Conservation (phyloP, 2,113 vertebrate species). For the Dendrocopos noguchii region DNA sequence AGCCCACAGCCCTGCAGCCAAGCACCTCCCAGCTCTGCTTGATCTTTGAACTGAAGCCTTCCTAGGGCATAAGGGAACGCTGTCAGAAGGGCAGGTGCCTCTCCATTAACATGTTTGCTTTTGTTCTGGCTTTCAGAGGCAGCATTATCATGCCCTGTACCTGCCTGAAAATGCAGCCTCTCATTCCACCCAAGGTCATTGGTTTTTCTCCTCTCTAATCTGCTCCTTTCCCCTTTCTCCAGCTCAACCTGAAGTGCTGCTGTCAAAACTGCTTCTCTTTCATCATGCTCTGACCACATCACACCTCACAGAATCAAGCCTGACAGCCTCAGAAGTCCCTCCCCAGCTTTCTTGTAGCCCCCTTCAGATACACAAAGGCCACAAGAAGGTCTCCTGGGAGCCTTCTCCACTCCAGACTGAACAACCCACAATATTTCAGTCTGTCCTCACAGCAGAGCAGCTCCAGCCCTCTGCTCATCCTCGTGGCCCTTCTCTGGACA, state of each 20-base stretch:
- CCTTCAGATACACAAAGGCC: no score
- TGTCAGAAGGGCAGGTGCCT: neutral
- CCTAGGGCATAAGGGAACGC: neutral
- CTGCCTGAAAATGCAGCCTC: neutral
- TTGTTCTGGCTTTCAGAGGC: neutral
- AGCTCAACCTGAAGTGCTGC: neutral
- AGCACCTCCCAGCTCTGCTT: neutral
- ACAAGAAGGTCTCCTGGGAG: no score
- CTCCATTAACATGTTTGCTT: neutral
- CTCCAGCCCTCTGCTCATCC: no score
- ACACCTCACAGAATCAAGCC: no score
- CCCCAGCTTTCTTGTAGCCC: no score
- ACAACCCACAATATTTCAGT: no score
- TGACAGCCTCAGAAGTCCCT: no score
- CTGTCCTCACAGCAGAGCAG: no score
- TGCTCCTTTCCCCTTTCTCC: neutral
- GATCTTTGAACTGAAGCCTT: neutral
- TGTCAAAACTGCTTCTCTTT: neutral
- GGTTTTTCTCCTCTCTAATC: neutral
- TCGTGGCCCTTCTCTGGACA: no score
- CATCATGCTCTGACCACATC: neutral
- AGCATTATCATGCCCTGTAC: neutral
- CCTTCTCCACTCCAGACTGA: no score
- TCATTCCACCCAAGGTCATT: neutral
- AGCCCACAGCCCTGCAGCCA: neutral